These are phyloP conservation scores for Notoglanidium macrostoma DNA, from an alignment of 2,797 vertebrate genomes.

Conservation along the genomic window DNA sequence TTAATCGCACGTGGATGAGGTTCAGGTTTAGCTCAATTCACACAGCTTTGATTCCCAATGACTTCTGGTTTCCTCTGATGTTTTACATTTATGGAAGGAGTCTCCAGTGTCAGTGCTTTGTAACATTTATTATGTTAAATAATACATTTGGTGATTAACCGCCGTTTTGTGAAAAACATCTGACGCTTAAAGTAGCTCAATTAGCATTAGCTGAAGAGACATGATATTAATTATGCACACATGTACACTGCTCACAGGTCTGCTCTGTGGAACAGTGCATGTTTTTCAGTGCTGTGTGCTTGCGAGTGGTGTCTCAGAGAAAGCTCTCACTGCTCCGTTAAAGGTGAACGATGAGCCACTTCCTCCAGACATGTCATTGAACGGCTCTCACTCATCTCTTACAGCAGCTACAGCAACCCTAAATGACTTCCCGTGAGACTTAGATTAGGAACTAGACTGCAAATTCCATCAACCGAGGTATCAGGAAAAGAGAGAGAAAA, in stretches of 20 bases:
- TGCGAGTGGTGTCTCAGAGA: neutral
- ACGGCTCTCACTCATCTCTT: neutral
- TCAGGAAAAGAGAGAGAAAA: neutral
- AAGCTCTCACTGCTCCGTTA: neutral
- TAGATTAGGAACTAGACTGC: neutral
- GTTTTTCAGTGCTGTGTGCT: neutral
- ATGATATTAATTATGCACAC: neutral
- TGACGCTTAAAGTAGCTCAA: neutral
- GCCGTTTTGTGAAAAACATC: neutral
- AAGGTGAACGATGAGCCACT: neutral
- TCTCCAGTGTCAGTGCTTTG: neutral
- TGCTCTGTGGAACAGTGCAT: neutral
- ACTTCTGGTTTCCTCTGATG: neutral
- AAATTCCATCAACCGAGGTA: neutral
- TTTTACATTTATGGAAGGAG: neutral
- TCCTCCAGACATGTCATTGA: conserved; percentile 17
- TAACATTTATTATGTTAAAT: neutral
- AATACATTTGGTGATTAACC: neutral
- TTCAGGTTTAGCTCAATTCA: neutral
- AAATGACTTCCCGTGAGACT: conserved; percentile 4
- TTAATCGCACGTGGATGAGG: neutral
- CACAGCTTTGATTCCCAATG: neutral
- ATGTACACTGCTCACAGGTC: neutral
- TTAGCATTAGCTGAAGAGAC: neutral
- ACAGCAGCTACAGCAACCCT: neutral